phyloP scores from a whole-genome alignment of 1,140 invertebrate genomes.

The Phortica variegata region DNA sequence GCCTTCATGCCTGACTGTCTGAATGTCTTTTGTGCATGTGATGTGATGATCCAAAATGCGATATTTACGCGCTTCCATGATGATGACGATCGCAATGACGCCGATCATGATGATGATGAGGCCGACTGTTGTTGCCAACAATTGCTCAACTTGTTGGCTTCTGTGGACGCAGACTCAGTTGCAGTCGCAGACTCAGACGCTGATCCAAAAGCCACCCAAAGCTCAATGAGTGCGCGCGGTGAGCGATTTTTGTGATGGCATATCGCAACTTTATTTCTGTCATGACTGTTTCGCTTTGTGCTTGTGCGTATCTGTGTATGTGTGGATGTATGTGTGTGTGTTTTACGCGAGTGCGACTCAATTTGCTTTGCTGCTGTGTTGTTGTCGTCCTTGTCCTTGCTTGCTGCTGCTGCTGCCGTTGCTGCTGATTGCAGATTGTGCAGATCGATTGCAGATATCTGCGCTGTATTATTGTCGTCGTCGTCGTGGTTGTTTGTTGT shows the following conservation, averaged over 20 bases:
- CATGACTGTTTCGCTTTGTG: not conserved
- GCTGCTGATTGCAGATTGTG: conserved; percentile 22
- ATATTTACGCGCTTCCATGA: no score
- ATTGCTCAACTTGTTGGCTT: no score
- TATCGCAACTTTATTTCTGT: no score
- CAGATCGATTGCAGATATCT: conserved; percentile 18
- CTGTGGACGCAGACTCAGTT: no score
- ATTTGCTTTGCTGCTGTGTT: conserved; percentile 4
- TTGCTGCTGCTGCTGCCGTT: conserved; percentile 1
- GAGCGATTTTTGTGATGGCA: no score
- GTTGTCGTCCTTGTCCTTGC: conserved; percentile 3
- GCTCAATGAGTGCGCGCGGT: not conserved
- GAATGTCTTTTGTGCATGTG: no score
- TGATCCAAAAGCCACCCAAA: conserved; percentile 9
- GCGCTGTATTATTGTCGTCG: conserved; percentile 19
- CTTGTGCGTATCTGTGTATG: not conserved
- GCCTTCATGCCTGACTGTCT: no score
- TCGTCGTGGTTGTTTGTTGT: conserved; percentile 16
- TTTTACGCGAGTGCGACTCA: conserved; percentile 9
- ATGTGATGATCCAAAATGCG: no score
- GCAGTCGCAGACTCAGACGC: not conserved
- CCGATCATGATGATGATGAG: no score
- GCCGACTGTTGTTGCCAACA: no score
- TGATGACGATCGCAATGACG: no score
- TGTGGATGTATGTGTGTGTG: not conserved